phyloP scores from a whole-genome alignment of 2,113 vertebrate species.

The Catharus fuscescens region DNA sequence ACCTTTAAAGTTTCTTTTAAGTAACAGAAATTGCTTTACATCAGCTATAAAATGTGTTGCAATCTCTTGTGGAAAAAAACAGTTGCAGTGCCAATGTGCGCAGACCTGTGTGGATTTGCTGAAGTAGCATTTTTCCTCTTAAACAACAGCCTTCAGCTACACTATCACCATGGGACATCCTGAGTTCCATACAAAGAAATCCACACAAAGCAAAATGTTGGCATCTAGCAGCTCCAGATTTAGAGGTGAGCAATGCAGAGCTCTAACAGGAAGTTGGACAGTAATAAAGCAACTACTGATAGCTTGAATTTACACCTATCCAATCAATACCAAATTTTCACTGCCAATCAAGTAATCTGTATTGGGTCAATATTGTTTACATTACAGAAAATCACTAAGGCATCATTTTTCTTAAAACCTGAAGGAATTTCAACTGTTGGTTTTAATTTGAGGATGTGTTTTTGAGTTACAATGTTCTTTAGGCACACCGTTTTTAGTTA shows the following conservation, averaged over 20 bases:
- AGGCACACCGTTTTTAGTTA: not conserved
- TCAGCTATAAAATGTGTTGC: not conserved
- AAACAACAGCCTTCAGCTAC: not conserved
- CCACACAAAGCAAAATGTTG: not conserved
- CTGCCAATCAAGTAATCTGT: not conserved
- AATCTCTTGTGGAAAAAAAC: not conserved
- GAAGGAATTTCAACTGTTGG: not conserved
- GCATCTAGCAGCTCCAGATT: not conserved
- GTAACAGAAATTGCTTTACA: not conserved
- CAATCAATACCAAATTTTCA: not conserved
- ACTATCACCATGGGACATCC: not conserved
- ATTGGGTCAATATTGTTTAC: not conserved
- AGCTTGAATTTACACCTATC: not conserved
- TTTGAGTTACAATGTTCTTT: not conserved
- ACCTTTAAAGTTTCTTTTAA: not conserved
- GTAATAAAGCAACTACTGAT: not conserved
- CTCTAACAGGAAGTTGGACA: not conserved
- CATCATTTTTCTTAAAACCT: not conserved
- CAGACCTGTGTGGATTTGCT: not conserved
- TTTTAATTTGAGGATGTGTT: not conserved
- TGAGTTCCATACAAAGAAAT: not conserved
- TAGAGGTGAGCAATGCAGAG: not conserved
- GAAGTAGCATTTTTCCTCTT: not conserved
- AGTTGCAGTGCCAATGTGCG: not conserved
- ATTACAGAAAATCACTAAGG: not conserved